Percentiles rank a stretch among this genome's conserved stretches.
Evolutionary conservation across 2,113 vertebrate genomes (phyloP).

Genomic region (Aegotheles bennettii): DNA sequence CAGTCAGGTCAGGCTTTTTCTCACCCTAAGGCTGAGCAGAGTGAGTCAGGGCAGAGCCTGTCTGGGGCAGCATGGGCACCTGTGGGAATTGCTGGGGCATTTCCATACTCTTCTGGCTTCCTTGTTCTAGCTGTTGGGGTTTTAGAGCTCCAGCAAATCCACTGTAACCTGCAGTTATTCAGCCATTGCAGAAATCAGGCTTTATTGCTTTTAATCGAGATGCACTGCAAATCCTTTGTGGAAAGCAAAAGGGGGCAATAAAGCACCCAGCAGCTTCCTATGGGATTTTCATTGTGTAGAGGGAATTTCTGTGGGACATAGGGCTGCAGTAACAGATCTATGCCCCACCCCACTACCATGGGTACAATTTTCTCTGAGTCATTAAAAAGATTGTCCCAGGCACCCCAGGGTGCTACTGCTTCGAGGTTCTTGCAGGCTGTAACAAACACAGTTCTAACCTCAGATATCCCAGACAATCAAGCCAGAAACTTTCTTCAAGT

Average conservation of each 20-base stretch:
- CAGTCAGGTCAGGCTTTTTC: neutral
- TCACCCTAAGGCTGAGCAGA: neutral
- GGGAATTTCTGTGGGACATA: neutral
- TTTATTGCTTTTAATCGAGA: neutral
- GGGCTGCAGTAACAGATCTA: neutral
- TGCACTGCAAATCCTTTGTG: neutral
- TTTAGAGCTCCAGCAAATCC: neutral
- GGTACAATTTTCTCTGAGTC: neutral
- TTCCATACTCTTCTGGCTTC: neutral
- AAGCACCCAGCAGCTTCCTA: neutral
- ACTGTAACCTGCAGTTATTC: neutral
- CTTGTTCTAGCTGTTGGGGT: neutral
- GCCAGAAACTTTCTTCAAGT: neutral
- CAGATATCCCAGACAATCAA: neutral
- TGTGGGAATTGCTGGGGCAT: neutral
- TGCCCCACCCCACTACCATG: neutral
- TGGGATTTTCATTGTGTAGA: neutral
- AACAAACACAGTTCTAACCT: neutral
- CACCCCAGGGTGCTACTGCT: neutral
- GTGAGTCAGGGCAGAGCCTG: neutral
- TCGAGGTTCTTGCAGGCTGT: neutral
- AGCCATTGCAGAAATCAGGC: neutral
- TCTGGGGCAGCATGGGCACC: fast-evolving
- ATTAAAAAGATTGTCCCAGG: neutral
- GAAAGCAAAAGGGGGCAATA: neutral